Conservation (phyloP, 2,113 vertebrate genomes). For the Theropithecus gelada region DNA sequence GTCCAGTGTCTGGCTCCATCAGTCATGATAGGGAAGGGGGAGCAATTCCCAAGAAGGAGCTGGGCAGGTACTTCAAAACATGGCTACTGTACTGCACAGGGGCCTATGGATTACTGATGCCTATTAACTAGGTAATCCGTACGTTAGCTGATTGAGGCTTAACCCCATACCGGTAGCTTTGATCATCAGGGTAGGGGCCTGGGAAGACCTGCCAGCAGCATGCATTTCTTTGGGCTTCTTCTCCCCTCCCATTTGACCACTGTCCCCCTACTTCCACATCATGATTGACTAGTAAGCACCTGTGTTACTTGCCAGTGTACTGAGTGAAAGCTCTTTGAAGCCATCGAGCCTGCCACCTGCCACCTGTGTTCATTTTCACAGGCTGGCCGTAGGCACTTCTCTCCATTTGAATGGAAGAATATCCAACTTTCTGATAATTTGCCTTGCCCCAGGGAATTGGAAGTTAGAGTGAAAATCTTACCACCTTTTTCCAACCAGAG, state of each 20-base stretch:
- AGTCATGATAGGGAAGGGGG: not conserved
- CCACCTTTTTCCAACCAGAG: not conserved
- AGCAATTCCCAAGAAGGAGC: not conserved
- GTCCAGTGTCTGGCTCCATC: not conserved
- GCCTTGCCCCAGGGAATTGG: not conserved
- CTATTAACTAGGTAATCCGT: not conserved
- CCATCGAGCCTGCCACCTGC: not conserved
- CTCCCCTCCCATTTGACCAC: not conserved
- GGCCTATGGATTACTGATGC: slow-evolving; percentile 11
- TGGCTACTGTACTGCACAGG: not conserved
- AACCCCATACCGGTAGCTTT: not conserved
- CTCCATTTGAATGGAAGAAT: not conserved
- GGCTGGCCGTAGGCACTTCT: not conserved
- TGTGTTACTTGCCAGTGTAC: not conserved
- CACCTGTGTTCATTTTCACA: not conserved
- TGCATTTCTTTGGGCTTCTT: slow-evolving; percentile 24
- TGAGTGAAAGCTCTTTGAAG: not conserved
- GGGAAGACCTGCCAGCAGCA: not conserved
- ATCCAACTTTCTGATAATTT: not conserved
- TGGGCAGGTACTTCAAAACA: not conserved
- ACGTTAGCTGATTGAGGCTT: not conserved
- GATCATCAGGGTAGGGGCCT: not conserved
- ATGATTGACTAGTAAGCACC: not conserved
- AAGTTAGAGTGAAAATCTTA: not conserved
- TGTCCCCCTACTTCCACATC: not conserved